These are phyloP conservation scores for Myiopsitta monachus DNA, from an alignment of 2,113 vertebrate species.

Conservation along the genomic window DNA sequence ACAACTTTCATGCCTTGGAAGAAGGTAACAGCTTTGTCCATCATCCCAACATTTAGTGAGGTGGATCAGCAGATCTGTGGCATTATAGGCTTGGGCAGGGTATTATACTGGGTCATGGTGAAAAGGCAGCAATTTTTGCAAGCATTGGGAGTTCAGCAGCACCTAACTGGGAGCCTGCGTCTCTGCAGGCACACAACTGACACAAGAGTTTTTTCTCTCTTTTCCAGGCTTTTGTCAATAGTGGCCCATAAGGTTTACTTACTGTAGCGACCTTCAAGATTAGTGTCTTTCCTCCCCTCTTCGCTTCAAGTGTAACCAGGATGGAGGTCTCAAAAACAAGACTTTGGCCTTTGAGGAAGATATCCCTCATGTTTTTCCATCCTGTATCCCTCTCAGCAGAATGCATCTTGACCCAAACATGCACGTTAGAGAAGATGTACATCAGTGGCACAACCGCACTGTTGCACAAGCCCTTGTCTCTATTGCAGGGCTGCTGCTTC, in stretches of 20 bases:
- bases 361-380: neutral
- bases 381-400: neutral
- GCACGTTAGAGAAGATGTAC: neutral
- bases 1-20: neutral
- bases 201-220: neutral
- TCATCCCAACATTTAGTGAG: neutral
- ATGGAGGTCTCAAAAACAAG: neutral
- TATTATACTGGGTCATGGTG: neutral
- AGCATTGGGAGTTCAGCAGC: neutral
- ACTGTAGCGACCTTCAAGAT: fast-evolving
- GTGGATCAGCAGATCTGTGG: neutral
- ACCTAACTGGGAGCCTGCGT: neutral
- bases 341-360: neutral
- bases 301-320: neutral
- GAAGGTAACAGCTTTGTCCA: neutral
- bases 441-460: neutral
- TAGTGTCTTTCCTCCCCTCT: neutral
- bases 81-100: neutral
- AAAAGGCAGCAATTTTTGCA: neutral
- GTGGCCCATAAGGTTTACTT: neutral
- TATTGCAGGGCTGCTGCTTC: neutral
- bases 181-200: neutral
- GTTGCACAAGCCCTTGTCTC: fast-evolving
- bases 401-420: neutral
- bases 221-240: neutral